Conservation (phyloP, 1,140 invertebrate species). For the Dendroctonus valens region DNA sequence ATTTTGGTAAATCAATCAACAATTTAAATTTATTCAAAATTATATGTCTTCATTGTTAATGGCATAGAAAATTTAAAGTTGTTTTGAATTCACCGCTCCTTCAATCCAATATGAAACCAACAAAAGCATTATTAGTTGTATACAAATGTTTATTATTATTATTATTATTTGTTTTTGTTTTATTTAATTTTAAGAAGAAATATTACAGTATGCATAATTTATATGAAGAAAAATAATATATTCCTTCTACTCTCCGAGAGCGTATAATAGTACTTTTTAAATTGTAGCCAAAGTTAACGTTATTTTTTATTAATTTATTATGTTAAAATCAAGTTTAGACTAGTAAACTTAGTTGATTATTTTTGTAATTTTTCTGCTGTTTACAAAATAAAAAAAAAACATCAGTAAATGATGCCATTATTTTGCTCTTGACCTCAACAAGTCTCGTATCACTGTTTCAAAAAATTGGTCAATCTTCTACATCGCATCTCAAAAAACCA, state of each 20-base stretch:
- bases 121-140: slow-evolving; percentile 4
- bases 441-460: no score
- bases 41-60: no score
- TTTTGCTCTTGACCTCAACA: background rate
- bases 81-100: background rate
- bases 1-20: background rate
- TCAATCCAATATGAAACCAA: background rate
- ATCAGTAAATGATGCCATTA: slow-evolving; percentile 1
- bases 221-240: slow-evolving; percentile 24
- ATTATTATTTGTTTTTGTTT: slow-evolving; percentile 11
- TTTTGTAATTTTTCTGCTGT: slow-evolving; percentile 29
- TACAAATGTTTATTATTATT: slow-evolving; percentile 10
- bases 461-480: no score
- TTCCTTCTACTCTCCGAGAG: slow-evolving; percentile 10
- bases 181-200: slow-evolving; percentile 12
- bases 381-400: slow-evolving; percentile 28
- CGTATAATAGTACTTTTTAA: slow-evolving; percentile 21
- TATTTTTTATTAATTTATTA: slow-evolving; percentile 34
- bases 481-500: no score
- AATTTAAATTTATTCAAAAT: background rate
- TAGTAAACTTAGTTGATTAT: slow-evolving; percentile 25
- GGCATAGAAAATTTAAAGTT: no score
- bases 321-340: slow-evolving; percentile 24
- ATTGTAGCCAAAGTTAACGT: slow-evolving; percentile 34
- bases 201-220: slow-evolving; percentile 15